A percentile compares a stretch with the other conserved stretches of the same genome.
phyloP scores from a whole-genome alignment of 2,888 invertebrate genomes.

The Blera fallax region DNA sequence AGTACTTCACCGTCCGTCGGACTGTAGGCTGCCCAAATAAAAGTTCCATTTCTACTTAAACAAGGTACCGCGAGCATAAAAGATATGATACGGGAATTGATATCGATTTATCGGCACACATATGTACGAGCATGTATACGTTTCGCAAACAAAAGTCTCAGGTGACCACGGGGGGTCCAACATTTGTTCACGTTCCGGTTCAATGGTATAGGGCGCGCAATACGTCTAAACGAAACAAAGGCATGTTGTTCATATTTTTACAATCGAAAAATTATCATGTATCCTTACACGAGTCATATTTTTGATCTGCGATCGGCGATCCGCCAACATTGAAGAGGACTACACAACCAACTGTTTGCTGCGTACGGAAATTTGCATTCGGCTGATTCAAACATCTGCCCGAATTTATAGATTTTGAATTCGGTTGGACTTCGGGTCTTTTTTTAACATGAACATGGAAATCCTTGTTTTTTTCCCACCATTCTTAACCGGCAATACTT shows the following conservation, averaged over 20 bases:
- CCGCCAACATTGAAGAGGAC: constrained; percentile 16
- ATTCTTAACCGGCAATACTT: too few relatives aligned
- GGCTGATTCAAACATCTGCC: constrained; percentile 71
- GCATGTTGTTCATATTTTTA: constrained; percentile 73
- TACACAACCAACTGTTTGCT: constrained; percentile 1
- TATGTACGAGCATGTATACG: constrained; percentile 18
- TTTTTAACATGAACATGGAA: not conserved
- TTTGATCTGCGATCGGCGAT: constrained; percentile 69
- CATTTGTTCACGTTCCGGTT: constrained; percentile 71
- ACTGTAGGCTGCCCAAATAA: constrained; percentile 58
- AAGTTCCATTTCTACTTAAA: constrained; percentile 49
- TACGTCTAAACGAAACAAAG: constrained; percentile 70
- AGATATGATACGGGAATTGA: constrained; percentile 69
- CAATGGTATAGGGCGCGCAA: constrained; percentile 63
- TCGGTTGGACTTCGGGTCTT: not conserved
- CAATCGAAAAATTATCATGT: constrained; percentile 75
- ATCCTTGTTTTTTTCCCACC: not conserved
- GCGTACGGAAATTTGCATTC: constrained; percentile 67
- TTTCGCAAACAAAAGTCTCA: constrained; percentile 59
- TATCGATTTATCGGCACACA: constrained; percentile 70
- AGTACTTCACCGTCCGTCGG: constrained; percentile 41
- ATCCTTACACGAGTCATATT: constrained; percentile 77
- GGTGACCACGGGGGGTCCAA: constrained; percentile 66
- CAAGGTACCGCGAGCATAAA: constrained; percentile 27
- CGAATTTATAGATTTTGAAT: constrained; percentile 55